Conservation (phyloP, 1,140 invertebrate genomes). For the Rhizoglyphus robini region DNA sequence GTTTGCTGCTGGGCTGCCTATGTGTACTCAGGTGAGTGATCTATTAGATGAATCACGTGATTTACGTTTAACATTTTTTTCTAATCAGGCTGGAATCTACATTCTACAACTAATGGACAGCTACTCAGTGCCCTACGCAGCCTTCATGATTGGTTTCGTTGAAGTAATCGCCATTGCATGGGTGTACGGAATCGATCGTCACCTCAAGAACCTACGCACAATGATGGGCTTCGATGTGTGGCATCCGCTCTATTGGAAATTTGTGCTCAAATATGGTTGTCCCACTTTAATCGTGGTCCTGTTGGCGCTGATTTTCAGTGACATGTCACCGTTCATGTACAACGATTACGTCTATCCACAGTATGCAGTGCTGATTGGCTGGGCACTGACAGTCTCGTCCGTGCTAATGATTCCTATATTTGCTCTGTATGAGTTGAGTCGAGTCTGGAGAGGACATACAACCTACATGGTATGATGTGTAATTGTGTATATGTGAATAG, state of each 20-base stretch:
- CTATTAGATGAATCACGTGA: too few relatives aligned
- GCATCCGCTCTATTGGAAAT: conserved; percentile 56
- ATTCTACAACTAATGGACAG: too few relatives aligned
- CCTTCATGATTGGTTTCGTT: too few relatives aligned
- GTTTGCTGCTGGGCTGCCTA: conserved; percentile 36
- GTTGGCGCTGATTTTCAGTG: conserved; percentile 32
- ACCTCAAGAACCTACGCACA: too few relatives aligned
- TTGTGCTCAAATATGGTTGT: not conserved
- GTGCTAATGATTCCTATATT: conserved; percentile 32
- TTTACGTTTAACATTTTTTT: too few relatives aligned
- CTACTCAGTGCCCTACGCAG: too few relatives aligned
- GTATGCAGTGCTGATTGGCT: conserved; percentile 34
- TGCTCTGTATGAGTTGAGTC: conserved; percentile 26
- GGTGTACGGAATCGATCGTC: too few relatives aligned
- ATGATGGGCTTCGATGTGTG: conserved; percentile 52
- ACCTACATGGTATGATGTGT: not conserved
- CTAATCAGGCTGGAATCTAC: too few relatives aligned
- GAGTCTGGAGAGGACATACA: conserved; percentile 4
- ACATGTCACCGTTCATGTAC: conserved; percentile 32
- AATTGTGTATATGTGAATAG: too few relatives aligned
- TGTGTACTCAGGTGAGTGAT: conserved; percentile 32
- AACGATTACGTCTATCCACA: conserved; percentile 31
- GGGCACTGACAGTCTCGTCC: conserved; percentile 31
- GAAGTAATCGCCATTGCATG: too few relatives aligned
- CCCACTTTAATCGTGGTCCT: not conserved